Base-by-base conservation (phyloP, 2,113 vertebrate genomes). In the Colistium nudipinnis region DNA sequence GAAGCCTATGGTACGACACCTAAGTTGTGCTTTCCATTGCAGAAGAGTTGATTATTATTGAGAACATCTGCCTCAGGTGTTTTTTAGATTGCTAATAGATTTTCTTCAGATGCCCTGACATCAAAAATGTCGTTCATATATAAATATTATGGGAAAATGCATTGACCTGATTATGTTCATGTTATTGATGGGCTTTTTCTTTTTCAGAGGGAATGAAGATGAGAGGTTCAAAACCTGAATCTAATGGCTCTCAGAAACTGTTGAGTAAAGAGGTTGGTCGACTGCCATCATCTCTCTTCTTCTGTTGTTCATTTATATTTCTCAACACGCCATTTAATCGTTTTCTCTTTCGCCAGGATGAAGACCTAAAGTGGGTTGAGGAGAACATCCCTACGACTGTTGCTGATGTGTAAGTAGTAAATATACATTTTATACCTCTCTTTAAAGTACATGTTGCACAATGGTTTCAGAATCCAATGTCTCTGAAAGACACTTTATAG, bases 121-220 rank as follows among this genome's bases (percentile, higher is more conserved):
- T 12, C 35, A 10, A 39, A 36, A 16, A 39, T 31, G 38, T 13
- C 17, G 17, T 19, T 44, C 41, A 2, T 9, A 43, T 43, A 19
- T 44, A 19, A 7, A 20, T 3, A 44, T 20, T 8, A 38, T 14
- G 13, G 36, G 36, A 28, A 55, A 36, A 44, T 51, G 4, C 3
- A 30, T 14, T 39, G 38, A 64, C 19, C 9, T 20, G 0, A 45
- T 61, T 60, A 9, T 54, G 10, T 53, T 20, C 17, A 17, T 19
- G 16, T 64, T 24, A 54, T 25, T 22, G 12, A 6, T 12, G 47
- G 7, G 19, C 8, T 38, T 7, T 45, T 16, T 30, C 12, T 14
- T 10, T 33, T 17, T 8, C 52, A 98, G 96, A 96, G 85, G 96
- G 96, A 67, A 97, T 98, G 96, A 98, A 98, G 93, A 97, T 98